A percentile compares a stretch with the other conserved stretches of the same genome.
Conservation (phyloP, 2,797 vertebrate genomes). For the Eulemur rubriventer region DNA sequence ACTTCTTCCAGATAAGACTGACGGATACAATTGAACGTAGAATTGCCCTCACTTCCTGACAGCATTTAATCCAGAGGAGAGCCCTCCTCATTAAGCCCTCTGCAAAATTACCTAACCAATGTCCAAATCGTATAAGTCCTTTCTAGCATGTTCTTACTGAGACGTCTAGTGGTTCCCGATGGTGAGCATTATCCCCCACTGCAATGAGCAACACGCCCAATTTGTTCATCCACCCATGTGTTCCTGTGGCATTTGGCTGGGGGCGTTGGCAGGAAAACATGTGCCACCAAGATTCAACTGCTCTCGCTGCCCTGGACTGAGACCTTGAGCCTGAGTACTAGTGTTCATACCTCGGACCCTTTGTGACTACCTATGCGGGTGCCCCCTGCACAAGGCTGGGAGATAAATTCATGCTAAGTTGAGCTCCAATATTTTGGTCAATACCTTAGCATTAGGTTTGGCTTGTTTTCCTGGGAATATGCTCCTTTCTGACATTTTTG, state of each 20-base stretch:
- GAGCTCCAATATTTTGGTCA: not conserved
- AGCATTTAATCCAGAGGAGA: not conserved
- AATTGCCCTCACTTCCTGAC: not conserved
- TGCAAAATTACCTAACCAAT: not conserved
- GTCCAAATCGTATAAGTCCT: not conserved
- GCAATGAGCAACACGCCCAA: not conserved
- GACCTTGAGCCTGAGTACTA: no score
- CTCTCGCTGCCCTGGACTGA: not conserved
- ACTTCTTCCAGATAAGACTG: not conserved
- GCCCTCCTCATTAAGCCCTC: not conserved
- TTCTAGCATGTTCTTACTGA: not conserved
- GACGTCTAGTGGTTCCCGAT: rapidly evolving
- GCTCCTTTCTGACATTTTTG: not conserved
- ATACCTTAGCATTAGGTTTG: not conserved
- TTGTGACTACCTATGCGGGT: not conserved
- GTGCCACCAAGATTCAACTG: not conserved
- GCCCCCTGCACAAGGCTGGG: no score
- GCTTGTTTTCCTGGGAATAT: not conserved
- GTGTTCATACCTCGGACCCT: not conserved
- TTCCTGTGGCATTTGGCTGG: not conserved
- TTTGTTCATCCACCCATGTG: not conserved
- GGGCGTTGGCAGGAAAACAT: not conserved
- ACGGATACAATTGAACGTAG: not conserved
- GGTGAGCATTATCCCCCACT: not conserved
- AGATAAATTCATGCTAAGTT: not conserved